Conservation (phyloP, 2,888 invertebrate species). For the Hirudinaria manillensis region DNA sequence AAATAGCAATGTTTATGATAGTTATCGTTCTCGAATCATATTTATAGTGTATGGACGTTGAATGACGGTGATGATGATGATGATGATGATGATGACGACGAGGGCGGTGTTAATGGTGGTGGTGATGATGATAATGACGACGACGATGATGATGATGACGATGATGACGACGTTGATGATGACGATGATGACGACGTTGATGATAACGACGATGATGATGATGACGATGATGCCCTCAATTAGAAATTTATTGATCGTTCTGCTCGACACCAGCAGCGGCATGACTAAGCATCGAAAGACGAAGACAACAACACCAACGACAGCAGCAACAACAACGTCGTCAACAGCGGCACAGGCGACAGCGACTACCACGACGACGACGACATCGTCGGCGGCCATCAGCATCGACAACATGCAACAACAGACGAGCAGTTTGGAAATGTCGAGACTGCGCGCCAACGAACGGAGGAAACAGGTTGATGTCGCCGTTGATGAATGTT, state of each 20-base stretch:
- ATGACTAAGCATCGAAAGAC: constrained; percentile 8
- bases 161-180: neutral
- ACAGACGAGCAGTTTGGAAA: constrained; percentile 7
- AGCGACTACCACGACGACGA: neutral
- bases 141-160: constrained; percentile 32
- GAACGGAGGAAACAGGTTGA: no score
- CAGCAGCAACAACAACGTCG: neutral
- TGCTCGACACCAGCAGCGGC: neutral
- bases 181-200: no score
- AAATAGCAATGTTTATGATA: no score
- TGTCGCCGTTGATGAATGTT: no score
- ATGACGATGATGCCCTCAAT: neutral
- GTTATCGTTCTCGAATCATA: no score
- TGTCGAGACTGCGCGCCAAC: constrained; percentile 3
- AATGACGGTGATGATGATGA: constrained; percentile 30
- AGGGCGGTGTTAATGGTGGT: constrained; percentile 29
- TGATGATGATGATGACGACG: constrained; percentile 32
- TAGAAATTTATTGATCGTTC: neutral
- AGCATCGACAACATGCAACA: neutral
- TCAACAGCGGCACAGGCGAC: neutral
- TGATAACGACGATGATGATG: no score
- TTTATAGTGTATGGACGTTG: no score
- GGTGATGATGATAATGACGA: constrained; percentile 32
- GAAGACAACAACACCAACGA: constrained; percentile 11
- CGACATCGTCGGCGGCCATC: neutral